phyloP scores from a whole-genome alignment of 2,113 vertebrate species.

The Bettongia penicillata region DNA sequence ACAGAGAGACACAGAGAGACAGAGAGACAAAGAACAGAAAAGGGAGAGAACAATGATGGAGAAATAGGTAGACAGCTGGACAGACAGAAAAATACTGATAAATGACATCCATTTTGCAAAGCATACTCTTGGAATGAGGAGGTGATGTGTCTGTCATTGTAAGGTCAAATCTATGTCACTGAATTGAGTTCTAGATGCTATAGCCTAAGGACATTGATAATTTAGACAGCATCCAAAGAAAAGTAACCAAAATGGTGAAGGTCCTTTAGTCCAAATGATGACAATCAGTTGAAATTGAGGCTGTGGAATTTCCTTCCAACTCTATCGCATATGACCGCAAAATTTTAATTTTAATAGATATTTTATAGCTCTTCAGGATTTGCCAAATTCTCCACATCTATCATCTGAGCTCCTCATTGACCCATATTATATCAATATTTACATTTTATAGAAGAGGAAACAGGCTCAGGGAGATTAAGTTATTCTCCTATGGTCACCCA shows the following conservation, averaged over 20 bases:
- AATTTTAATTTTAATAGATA: background rate
- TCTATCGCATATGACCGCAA: background rate
- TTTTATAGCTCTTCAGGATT: background rate
- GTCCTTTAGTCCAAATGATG: background rate
- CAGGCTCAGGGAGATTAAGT: background rate
- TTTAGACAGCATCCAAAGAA: background rate
- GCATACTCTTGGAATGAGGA: background rate
- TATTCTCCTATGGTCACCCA: background rate
- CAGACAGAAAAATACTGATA: background rate
- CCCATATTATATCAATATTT: background rate
- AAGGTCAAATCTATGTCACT: background rate
- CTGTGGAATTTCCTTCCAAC: background rate
- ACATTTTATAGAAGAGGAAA: background rate
- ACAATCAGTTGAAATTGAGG: background rate
- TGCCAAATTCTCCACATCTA: background rate
- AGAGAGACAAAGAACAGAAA: too few relatives aligned
- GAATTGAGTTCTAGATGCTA: background rate
- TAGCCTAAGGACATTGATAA: too few relatives aligned
- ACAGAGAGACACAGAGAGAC: too few relatives aligned
- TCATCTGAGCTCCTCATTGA: background rate
- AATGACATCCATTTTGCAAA: background rate
- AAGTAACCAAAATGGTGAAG: background rate
- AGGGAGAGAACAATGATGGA: too few relatives aligned
- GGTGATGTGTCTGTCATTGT: background rate
- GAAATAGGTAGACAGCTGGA: too few relatives aligned